A percentile compares a stretch with the other conserved stretches of the same genome.
phyloP scores from a whole-genome alignment of 2,888 invertebrate species.

The Dynastes tityus region DNA sequence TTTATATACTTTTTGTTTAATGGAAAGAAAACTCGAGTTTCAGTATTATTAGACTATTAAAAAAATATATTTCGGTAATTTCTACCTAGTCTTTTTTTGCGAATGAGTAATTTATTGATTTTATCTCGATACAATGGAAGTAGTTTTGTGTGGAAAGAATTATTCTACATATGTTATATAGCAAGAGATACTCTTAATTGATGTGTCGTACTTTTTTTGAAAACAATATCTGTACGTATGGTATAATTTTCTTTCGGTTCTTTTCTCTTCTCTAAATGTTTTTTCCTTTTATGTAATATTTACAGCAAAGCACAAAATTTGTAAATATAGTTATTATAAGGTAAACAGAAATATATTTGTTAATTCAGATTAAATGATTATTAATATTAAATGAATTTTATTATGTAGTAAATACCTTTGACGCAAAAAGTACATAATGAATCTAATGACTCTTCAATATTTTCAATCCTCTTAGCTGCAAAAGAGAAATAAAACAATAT shows the following conservation, averaged over 20 bases:
- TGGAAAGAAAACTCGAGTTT: not conserved
- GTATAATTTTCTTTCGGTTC: slow-evolving; percentile 23
- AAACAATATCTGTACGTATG: not conserved
- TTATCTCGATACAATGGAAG: slow-evolving; percentile 19
- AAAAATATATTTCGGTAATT: slow-evolving; percentile 38
- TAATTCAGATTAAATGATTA: slow-evolving; percentile 45
- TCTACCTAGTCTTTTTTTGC: not conserved
- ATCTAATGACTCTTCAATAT: slow-evolving; percentile 49
- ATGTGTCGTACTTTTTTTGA: slow-evolving; percentile 24
- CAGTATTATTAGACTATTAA: slow-evolving; percentile 11
- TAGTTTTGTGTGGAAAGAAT: slow-evolving; percentile 17
- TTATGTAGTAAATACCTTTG: slow-evolving; percentile 50
- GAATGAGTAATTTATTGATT: slow-evolving; percentile 23
- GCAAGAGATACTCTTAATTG: not conserved
- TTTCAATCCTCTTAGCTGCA: slow-evolving; percentile 51
- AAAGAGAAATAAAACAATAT: slow-evolving; percentile 13
- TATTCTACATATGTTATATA: slow-evolving; percentile 26
- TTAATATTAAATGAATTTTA: slow-evolving; percentile 47
- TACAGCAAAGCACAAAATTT: slow-evolving; percentile 42
- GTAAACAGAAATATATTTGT: slow-evolving; percentile 40
- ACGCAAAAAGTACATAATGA: slow-evolving; percentile 49
- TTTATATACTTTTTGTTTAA: slow-evolving; percentile 4
- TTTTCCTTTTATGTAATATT: slow-evolving; percentile 16
- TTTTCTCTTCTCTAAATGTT: slow-evolving; percentile 1
- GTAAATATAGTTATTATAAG: slow-evolving; percentile 32